Conservation (phyloP, 1,140 invertebrate genomes). For the Brachionus paranguensis region DNA sequence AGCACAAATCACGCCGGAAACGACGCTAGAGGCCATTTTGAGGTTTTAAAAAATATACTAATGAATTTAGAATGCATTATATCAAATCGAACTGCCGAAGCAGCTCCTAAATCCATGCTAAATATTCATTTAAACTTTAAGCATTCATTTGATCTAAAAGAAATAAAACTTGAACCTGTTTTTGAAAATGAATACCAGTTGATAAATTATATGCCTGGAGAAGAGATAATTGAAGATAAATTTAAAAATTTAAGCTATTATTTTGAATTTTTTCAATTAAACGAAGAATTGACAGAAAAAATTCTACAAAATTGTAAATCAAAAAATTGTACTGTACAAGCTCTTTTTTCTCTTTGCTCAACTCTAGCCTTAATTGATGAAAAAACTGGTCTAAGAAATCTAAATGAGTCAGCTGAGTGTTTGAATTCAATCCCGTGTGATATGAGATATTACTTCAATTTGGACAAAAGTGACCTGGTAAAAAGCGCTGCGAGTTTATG, state of each 20-base stretch:
- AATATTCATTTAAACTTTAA: neutral
- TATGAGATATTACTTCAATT: neutral
- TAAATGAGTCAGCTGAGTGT: neutral
- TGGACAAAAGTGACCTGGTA: neutral
- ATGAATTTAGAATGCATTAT: neutral
- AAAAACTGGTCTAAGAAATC: neutral
- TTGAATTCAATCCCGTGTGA: constrained; percentile 5
- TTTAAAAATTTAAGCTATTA: constrained; percentile 3
- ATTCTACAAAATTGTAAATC: neutral
- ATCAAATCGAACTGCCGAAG: neutral
- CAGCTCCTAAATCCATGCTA: neutral
- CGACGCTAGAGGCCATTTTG: neutral
- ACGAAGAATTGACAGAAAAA: neutral
- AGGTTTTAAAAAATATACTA: neutral
- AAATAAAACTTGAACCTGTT: neutral
- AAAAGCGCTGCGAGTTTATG: neutral
- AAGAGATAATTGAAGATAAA: neutral
- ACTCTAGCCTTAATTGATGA: neutral
- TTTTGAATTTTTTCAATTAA: constrained; percentile 17
- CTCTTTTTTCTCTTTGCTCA: neutral
- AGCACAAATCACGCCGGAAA: neutral
- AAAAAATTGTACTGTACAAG: constrained; percentile 16
- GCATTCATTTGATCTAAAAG: neutral
- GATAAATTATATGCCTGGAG: neutral
- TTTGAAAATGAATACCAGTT: neutral